These are phyloP conservation scores for Molorchus minor DNA, from an alignment of 2,888 invertebrate genomes.

Conservation along the genomic window DNA sequence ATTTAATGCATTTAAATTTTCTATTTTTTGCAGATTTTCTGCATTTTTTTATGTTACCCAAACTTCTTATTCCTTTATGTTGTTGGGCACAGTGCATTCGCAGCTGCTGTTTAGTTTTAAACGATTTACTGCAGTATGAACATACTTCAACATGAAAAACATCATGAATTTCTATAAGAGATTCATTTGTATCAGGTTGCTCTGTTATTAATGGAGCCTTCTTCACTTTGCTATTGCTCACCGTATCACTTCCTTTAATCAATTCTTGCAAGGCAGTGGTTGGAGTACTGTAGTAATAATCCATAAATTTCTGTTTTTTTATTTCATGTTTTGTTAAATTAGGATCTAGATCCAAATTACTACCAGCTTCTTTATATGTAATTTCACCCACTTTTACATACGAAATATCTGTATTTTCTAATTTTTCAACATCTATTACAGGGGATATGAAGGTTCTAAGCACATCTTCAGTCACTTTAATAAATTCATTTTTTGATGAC, in stretches of 20 bases:
- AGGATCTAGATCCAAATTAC: neutral
- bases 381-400: neutral
- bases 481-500: neutral
- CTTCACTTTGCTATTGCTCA: neutral
- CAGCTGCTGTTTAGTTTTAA: neutral
- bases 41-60: no score
- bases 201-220: neutral
- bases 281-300: neutral
- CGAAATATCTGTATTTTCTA: neutral
- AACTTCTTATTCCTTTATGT: no score
- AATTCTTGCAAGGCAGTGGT: neutral
- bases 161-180: neutral
- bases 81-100: neutral
- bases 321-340: neutral
- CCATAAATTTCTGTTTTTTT: neutral
- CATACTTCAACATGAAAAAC: conserved; percentile 2
- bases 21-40: no score
- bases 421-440: neutral
- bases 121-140: conserved; percentile 3
- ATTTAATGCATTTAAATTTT: no score
- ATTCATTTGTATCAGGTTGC: neutral
- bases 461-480: neutral
- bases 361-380: neutral
- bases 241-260: neutral
- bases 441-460: neutral